Evolutionary conservation across 2,797 vertebrate genomes (phyloP).

Genomic region (Sebastes reedi): DNA sequence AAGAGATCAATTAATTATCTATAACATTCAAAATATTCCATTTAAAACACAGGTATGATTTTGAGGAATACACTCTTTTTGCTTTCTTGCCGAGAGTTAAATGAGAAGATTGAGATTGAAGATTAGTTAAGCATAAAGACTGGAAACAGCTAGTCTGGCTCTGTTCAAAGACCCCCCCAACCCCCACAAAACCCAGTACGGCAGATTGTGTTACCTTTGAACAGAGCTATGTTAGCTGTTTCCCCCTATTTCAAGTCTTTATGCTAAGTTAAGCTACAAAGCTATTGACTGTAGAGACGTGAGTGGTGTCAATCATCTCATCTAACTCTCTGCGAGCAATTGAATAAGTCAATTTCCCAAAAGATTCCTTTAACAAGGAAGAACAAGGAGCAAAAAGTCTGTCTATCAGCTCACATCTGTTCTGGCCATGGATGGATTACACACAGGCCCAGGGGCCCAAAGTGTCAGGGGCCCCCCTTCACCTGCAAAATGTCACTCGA

Average conservation of each 20-base stretch:
- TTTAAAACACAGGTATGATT: not conserved
- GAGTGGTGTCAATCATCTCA: not conserved
- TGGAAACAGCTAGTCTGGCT: not conserved
- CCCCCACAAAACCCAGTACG: too few relatives aligned
- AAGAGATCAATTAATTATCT: not conserved
- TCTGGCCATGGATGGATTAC: not conserved
- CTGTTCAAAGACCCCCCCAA: not conserved
- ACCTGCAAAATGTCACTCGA: too few relatives aligned
- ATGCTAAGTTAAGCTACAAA: not conserved
- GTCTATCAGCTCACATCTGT: not conserved
- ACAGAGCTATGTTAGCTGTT: too few relatives aligned
- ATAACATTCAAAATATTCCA: not conserved
- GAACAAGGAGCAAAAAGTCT: not conserved
- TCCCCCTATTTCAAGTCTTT: rapidly evolving
- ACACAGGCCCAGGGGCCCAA: too few relatives aligned
- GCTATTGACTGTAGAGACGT: not conserved
- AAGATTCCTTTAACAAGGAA: not conserved
- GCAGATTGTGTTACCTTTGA: too few relatives aligned
- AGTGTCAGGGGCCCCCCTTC: too few relatives aligned
- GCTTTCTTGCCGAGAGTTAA: not conserved
- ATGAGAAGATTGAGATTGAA: not conserved
- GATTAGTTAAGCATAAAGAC: not conserved
- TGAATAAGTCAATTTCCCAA: not conserved
- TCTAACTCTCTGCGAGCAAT: not conserved
- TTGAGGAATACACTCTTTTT: not conserved